A percentile compares a stretch with the other conserved stretches of the same genome.
These are phyloP conservation scores for Brachyistius frenatus DNA, from an alignment of 2,113 vertebrate species.

Conservation along the genomic window DNA sequence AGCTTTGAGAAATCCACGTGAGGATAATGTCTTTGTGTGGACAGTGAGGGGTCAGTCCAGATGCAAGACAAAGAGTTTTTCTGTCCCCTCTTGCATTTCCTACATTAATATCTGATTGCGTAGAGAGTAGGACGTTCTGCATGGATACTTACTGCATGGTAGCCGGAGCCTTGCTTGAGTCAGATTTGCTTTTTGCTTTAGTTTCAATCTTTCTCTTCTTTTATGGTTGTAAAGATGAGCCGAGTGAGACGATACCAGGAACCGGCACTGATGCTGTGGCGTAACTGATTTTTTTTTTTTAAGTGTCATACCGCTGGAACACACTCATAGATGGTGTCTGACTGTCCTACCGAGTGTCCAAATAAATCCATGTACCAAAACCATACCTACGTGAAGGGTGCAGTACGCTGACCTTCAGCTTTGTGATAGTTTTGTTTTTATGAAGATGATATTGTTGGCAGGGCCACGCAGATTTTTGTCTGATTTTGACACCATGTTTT, in stretches of 20 bases:
- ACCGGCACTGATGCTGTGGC: neutral
- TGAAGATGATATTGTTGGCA: conserved; percentile 66
- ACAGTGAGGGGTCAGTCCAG: conserved; percentile 17
- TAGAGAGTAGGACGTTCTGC: conserved; percentile 67
- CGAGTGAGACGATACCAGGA: neutral
- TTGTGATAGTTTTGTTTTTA: conserved; percentile 43
- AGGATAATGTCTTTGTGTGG: conserved; percentile 20
- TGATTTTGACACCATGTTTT: conserved; percentile 48
- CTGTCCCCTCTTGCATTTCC: conserved; percentile 23
- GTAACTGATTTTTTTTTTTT: neutral
- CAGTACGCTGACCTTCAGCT: conserved; percentile 37
- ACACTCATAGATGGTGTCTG: conserved; percentile 37
- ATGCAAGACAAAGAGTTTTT: conserved; percentile 25
- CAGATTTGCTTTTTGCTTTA: conserved; percentile 15
- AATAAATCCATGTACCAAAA: conserved; percentile 73
- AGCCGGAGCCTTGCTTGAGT: conserved; percentile 40
- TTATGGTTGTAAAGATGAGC: conserved; percentile 30
- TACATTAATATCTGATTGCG: conserved; percentile 44
- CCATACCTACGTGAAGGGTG: conserved; percentile 32
- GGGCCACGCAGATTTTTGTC: conserved; percentile 60
- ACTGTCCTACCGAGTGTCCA: conserved; percentile 44
- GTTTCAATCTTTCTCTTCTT: conserved; percentile 23
- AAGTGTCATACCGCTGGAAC: neutral
- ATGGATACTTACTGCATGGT: conserved; percentile 80
- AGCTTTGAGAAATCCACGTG: conserved; percentile 21